Evolutionary conservation across 2,113 vertebrate genomes (phyloP), one percentile per base, ranked within the genome.

Genomic region (Tringa solitaria): DNA sequence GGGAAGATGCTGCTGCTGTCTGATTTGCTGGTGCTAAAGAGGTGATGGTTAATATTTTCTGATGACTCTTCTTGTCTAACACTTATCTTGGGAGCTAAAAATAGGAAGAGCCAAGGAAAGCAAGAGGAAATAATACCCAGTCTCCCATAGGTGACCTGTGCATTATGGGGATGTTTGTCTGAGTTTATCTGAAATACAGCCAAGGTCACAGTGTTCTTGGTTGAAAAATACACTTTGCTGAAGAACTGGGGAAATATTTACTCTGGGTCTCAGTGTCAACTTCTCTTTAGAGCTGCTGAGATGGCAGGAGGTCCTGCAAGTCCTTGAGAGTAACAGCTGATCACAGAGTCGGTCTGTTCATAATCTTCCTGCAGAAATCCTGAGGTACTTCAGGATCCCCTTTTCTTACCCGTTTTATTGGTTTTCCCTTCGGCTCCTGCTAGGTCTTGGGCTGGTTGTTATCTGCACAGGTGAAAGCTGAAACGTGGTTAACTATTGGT

Each of bases 51-150:
- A 75, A 33, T 84, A 35, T 89, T 92, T 87, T 59, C 88, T 95
- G 84, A 68, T 84, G 80, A 53, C 32, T 93, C 37, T 86, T 94
- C 85, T 67, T 88, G 68, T 89, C 90, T 95, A 41, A 84, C 48
- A 9, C 86, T 93, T 89, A 53, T 86, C 60, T 92, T n/a, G 53
- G 69, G 61, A 93, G 81, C 84, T 95, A 87, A 92, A 95, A 87
- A 89, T 87, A 84, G 84, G 61, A 93, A 69, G 74, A 90, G 77
- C 78, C 77, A 79, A 87, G 86, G 74, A 86, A 84, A 84, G 73
- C 33, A 45, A 63, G 45, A 93, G 65, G 90, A 88, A 67, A 87
- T 86, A 64, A 46, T 64, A 21, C 51, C 23, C 37, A 20, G n/a
- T 43, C 64, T 84, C 56, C 67, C 63, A 73, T 70, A 0, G 0